Base-by-base conservation (phyloP, 2,113 vertebrate species). In the Rattus rattus region DNA sequence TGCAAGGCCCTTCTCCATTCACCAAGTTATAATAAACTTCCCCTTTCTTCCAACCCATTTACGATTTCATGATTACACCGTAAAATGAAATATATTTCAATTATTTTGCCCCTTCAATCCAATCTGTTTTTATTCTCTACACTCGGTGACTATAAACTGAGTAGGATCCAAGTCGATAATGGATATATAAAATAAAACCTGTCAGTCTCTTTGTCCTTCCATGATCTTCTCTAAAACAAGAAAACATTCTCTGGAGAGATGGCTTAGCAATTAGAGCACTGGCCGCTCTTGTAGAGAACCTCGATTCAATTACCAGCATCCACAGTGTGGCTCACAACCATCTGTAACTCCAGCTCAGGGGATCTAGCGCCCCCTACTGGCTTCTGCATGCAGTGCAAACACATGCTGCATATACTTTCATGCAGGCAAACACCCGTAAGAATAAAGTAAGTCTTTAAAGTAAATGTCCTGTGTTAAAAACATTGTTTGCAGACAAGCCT, bases 1-100 rank as follows among this genome's bases (percentile, higher is more conserved):
- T 73, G 94, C 72, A 69, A 95, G 90, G 13, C 87, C 30, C 7
- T 92, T 88, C 54, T 67, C 77, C 4, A 63, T 30, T 13, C 22
- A 30, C 22, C 10, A 76, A 92, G 77, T 80, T 59, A 63, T 2
- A 96, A 61, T 24, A 72, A 89, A 28, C 16, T 52, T 73, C 52
- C 86, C 43, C 70, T 88, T 94, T 49, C 86, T 96, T 43, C 75
- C 47, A 49, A 95, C 63, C 72, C 28, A 81, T n/a, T 76, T 88
- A 65, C 20, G 73, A 72, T 52, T 88, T 92, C 24, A 63, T 85
- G 52, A 73, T 90, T 87, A 96, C 24, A 67, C 56, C 94, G 92
- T 65, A 92, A 97, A 81, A 54, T 81, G 69, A 5, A 96, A 92
- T 89, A 59, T 81, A 86, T 67, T 20, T 96, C 76, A 96, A 54